Conservation (phyloP, 1,140 invertebrate species). For the Drosophila sucinea region DNA sequence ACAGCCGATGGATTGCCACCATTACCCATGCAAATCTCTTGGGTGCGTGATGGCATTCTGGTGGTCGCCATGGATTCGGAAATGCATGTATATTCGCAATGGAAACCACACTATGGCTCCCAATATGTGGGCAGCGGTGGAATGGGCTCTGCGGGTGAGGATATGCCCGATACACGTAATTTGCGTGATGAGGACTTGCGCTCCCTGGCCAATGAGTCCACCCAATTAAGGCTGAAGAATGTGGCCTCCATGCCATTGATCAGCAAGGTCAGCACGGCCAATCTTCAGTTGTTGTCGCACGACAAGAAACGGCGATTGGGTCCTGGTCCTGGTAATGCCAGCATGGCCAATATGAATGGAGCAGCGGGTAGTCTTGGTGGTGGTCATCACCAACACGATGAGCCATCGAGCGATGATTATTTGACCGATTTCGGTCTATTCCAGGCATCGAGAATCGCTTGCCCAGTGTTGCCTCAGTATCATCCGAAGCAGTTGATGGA, state of each 20-base stretch:
- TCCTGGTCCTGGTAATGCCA: slow-evolving; percentile 39
- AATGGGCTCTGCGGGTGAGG: slow-evolving; percentile 43
- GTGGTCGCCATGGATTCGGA: slow-evolving; percentile 99
- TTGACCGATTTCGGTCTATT: slow-evolving; percentile 98
- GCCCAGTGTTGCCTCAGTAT: slow-evolving; percentile 99
- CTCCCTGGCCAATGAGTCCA: slow-evolving; percentile 88
- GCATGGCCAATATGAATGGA: slow-evolving; percentile 64
- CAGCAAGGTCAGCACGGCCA: slow-evolving; percentile 91
- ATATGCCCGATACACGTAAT: slow-evolving; percentile 87
- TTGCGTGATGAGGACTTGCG: slow-evolving; percentile 92
- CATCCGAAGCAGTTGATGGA: slow-evolving; percentile 99
- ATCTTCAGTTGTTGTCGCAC: slow-evolving; percentile 89
- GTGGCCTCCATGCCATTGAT: slow-evolving; percentile 91
- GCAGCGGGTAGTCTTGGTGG: neutral
- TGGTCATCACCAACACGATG: slow-evolving; percentile 37
- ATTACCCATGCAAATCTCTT: slow-evolving; percentile 98
- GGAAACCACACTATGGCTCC: slow-evolving; percentile 88
- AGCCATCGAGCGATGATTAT: slow-evolving; percentile 85
- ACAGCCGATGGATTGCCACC: slow-evolving; percentile 98
- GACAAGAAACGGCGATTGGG: slow-evolving; percentile 85
- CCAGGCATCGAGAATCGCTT: slow-evolving; percentile 97
- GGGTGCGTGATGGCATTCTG: slow-evolving; percentile 98
- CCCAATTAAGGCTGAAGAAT: slow-evolving; percentile 87
- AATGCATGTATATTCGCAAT: slow-evolving; percentile 99
- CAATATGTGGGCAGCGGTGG: slow-evolving; percentile 42